Percentiles rank a stretch among this genome's conserved stretches.
phyloP scores from a whole-genome alignment of 2,797 vertebrate species.

The Uromys caudimaculatus region DNA sequence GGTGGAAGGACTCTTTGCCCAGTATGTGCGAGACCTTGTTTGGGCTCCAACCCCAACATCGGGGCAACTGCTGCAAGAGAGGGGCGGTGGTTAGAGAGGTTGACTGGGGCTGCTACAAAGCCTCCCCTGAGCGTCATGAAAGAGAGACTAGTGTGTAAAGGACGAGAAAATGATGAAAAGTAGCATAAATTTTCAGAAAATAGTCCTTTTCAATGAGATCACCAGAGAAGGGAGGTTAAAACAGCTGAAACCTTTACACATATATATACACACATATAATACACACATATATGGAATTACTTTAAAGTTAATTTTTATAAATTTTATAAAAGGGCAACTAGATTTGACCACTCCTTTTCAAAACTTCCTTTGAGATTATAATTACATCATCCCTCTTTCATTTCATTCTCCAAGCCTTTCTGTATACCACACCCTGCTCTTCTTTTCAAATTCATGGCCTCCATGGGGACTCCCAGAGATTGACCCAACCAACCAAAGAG shows the following conservation, averaged over 20 bases:
- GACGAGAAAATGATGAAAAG: background rate
- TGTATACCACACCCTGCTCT: background rate
- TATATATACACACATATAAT: too few relatives aligned
- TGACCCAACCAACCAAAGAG: background rate
- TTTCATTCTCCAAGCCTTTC: background rate
- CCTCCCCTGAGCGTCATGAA: background rate
- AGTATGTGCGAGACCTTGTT: background rate
- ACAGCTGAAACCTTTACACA: background rate
- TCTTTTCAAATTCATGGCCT: background rate
- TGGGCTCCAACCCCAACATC: background rate
- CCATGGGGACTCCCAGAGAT: background rate
- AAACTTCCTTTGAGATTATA: background rate
- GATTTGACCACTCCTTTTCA: background rate
- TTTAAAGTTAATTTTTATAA: slow-evolving; percentile 13
- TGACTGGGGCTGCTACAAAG: background rate
- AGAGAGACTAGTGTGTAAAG: slow-evolving; percentile 16
- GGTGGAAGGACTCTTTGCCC: background rate
- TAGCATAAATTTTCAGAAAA: background rate
- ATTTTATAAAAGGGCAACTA: background rate
- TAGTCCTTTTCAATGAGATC: background rate
- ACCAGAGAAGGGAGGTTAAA: background rate
- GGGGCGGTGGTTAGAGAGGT: background rate
- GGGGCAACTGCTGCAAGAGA: background rate
- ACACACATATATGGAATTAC: background rate
- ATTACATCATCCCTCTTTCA: too few relatives aligned